These are phyloP conservation scores for Burhinus oedicnemus DNA, from an alignment of 2,113 vertebrate species.

Conservation along the genomic window DNA sequence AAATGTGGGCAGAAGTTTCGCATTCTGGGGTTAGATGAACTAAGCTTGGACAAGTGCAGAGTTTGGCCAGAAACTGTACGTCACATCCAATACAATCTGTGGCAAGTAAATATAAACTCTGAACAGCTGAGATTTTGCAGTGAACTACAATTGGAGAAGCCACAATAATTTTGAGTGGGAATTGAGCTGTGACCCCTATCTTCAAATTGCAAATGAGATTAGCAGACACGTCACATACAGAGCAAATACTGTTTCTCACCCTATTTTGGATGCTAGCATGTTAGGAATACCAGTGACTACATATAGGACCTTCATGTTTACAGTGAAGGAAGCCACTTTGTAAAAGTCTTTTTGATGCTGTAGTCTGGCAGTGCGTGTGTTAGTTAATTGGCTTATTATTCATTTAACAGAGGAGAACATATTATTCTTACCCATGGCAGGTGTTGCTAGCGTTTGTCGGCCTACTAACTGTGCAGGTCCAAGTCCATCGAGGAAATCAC, in stretches of 20 bases:
- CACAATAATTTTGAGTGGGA: not conserved
- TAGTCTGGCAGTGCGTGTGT: not conserved
- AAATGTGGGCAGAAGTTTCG: not conserved
- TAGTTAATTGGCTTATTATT: not conserved
- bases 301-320: not conserved
- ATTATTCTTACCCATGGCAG: slow-evolving; percentile 90
- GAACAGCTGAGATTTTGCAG: not conserved
- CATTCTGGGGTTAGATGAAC: not conserved
- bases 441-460: slow-evolving; percentile 94
- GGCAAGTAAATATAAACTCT: not conserved
- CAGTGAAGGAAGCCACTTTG: not conserved
- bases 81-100: not conserved
- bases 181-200: not conserved
- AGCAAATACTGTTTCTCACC: not conserved
- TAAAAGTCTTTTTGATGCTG: not conserved
- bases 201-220: not conserved
- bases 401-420: not conserved
- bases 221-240: not conserved
- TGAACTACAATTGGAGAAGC: not conserved
- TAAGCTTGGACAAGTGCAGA: not conserved
- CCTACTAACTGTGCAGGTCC: slow-evolving; percentile 97
- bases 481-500: slow-evolving; percentile 95
- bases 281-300: not conserved
- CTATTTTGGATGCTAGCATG: not conserved
- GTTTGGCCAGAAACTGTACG: not conserved